phyloP scores from a whole-genome alignment of 2,888 invertebrate species.

The Mylabris sibirica region DNA sequence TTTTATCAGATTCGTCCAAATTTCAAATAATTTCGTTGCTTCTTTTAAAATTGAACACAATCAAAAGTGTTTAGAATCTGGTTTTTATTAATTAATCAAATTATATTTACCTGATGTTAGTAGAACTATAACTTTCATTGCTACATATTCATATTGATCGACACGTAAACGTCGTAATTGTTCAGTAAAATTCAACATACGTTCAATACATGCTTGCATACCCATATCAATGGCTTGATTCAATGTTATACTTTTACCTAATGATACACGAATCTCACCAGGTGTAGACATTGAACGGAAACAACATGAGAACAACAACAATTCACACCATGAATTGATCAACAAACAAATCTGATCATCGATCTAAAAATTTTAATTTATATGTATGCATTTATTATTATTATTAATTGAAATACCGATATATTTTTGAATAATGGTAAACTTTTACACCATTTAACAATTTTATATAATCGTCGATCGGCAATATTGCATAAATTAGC shows the following conservation, averaged over 20 bases:
- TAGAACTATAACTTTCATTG: constrained; percentile 92
- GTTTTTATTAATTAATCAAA: no score
- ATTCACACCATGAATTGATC: constrained; percentile 97
- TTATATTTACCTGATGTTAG: constrained; percentile 92
- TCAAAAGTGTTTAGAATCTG: no score
- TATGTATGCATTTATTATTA: not conserved
- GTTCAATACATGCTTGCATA: constrained; percentile 85
- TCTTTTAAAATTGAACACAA: no score
- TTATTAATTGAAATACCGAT: constrained; percentile 68
- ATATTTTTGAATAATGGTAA: constrained; percentile 96
- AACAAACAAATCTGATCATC: constrained; percentile 97
- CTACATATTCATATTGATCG: constrained; percentile 95
- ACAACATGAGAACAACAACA: constrained; percentile 90
- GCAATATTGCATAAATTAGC: constrained; percentile 93
- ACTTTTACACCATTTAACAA: constrained; percentile 98
- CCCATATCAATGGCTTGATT: constrained; percentile 77
- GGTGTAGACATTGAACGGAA: constrained; percentile 92
- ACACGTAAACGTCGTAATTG: constrained; percentile 88
- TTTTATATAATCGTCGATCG: constrained; percentile 94
- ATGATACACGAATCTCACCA: constrained; percentile 78
- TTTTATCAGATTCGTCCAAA: no score
- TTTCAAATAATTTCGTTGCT: no score
- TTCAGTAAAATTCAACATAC: constrained; percentile 94
- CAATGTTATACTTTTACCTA: constrained; percentile 71
- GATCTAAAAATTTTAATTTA: constrained; percentile 68